Evolutionary conservation across 1,140 invertebrate genomes (phyloP).

Genomic region (Thalassaphorura encarpata): DNA sequence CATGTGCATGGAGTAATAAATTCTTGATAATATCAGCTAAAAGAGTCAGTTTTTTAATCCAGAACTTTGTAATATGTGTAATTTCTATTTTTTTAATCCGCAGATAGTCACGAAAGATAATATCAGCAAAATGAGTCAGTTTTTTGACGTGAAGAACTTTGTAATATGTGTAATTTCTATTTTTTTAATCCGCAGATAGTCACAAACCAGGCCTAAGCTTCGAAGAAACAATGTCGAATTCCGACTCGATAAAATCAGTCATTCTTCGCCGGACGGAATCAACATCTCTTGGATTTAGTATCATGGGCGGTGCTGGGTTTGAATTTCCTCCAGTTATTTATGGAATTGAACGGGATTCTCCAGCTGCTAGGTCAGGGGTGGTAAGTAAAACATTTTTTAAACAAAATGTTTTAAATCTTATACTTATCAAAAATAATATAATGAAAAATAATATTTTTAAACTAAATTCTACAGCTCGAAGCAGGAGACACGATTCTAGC

Average conservation of each 20-base stretch:
- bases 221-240: slow-evolving; percentile 10
- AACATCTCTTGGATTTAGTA: slow-evolving; percentile 72
- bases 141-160: too few relatives aligned
- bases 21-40: too few relatives aligned
- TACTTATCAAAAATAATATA: not conserved
- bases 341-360: slow-evolving; percentile 81
- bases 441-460: not conserved
- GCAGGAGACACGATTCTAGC: slow-evolving; percentile 84
- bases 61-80: too few relatives aligned
- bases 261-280: slow-evolving; percentile 34
- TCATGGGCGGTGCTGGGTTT: slow-evolving; percentile 68
- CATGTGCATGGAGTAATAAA: too few relatives aligned
- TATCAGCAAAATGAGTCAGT: too few relatives aligned
- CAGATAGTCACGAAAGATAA: too few relatives aligned
- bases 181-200: too few relatives aligned
- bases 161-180: too few relatives aligned
- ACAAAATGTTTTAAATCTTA: not conserved
- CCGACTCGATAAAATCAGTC: slow-evolving; percentile 26
- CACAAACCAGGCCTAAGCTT: too few relatives aligned
- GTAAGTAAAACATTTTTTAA: slow-evolving; percentile 49
- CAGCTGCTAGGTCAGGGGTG: slow-evolving; percentile 75
- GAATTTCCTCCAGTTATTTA: slow-evolving; percentile 76
- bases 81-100: too few relatives aligned
- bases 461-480: slow-evolving; percentile 58
- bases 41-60: too few relatives aligned